A percentile compares a stretch with the other conserved stretches of the same genome.
Conservation (phyloP, 23 tunicate species). For the Trididemnum clinides region DNA sequence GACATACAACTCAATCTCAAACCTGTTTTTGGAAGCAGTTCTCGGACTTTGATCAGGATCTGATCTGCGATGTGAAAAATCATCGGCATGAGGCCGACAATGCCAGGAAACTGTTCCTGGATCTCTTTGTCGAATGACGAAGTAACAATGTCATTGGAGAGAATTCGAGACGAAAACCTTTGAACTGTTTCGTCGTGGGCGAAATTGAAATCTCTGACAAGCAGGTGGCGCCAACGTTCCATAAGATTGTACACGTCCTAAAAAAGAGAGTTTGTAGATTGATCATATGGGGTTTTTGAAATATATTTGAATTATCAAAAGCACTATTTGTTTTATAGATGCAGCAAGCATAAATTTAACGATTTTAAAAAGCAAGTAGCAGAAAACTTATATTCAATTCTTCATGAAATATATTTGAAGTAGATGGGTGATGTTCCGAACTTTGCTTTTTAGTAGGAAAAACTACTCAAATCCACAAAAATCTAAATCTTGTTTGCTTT, state of each 20-base stretch:
- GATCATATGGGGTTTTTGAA: not conserved
- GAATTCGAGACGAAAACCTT: constrained; percentile 55
- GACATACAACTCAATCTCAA: too few species aligned
- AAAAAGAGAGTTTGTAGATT: not conserved
- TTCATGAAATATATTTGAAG: too few species aligned
- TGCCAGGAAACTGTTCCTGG: constrained; percentile 85
- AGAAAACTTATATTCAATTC: too few species aligned
- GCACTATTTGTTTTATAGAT: too few species aligned
- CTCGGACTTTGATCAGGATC: constrained; percentile 53
- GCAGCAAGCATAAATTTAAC: too few species aligned
- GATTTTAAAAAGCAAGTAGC: too few species aligned
- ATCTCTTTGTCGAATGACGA: constrained; percentile 42
- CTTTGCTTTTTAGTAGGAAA: too few species aligned
- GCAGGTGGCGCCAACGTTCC: constrained; percentile 80
- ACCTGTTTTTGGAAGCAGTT: constrained; percentile 65
- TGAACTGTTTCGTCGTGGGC: constrained; percentile 73
- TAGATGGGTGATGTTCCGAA: too few species aligned
- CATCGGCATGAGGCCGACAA: constrained; percentile 70
- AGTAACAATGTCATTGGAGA: constrained; percentile 39
- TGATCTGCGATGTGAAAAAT: constrained; percentile 82
- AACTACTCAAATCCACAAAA: too few species aligned
- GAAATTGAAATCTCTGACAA: constrained; percentile 69
- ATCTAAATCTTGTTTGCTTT: too few species aligned
- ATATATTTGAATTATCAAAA: too few species aligned
- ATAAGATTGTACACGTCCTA: constrained; percentile 79